phyloP scores from a whole-genome alignment of 2,888 invertebrate species.

The Mimas tiliae region DNA sequence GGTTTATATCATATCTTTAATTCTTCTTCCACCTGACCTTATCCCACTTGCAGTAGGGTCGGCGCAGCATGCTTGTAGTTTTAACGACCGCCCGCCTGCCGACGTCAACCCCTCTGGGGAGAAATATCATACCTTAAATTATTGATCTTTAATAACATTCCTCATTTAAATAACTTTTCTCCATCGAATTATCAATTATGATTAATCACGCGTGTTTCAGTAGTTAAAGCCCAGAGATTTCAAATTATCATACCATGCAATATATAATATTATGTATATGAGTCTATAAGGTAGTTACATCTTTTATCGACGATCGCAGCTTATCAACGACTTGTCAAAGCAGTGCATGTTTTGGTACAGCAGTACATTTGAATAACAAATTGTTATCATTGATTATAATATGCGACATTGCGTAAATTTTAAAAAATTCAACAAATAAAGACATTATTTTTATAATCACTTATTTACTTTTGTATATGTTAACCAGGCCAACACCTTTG shows the following conservation, averaged over 20 bases:
- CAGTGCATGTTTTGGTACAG: constrained; percentile 48
- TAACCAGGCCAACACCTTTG: constrained; percentile 7
- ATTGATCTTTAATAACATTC: constrained; percentile 34
- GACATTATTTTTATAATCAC: constrained; percentile 24
- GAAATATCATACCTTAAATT: no score
- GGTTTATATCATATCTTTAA: constrained; percentile 37
- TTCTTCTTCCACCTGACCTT: no score
- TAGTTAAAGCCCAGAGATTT: constrained; percentile 2
- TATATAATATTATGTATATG: constrained; percentile 30
- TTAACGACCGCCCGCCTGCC: no score
- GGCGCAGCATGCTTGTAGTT: no score
- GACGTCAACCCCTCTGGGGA: no score
- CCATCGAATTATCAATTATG: constrained; percentile 35
- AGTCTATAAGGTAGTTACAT: constrained; percentile 38
- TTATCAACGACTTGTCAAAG: constrained; percentile 55
- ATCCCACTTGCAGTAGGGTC: no score
- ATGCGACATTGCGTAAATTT: constrained; percentile 39
- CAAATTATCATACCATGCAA: neutral
- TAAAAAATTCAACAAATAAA: constrained; percentile 41
- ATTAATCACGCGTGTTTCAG: constrained; percentile 36
- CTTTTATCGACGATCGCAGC: constrained; percentile 47
- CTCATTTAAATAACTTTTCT: constrained; percentile 32
- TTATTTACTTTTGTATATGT: constrained; percentile 3
- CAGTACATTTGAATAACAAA: constrained; percentile 60
- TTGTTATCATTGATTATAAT: constrained; percentile 43